Evolutionary conservation across 2,113 vertebrate species (phyloP), one percentile per base, ranked within the genome.

Genomic region (Herpetotheres cachinnans): DNA sequence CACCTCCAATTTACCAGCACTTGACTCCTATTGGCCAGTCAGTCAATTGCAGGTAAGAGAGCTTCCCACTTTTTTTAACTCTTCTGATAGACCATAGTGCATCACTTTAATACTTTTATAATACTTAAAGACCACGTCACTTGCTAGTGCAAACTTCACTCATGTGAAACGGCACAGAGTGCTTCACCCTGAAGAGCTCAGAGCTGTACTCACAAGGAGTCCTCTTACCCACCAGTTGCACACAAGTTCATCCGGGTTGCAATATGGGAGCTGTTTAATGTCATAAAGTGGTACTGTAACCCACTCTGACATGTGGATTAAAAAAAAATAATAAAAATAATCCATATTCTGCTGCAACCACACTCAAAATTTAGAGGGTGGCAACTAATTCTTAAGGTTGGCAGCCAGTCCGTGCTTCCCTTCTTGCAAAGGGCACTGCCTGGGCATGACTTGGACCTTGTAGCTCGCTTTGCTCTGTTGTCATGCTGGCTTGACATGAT

Each of bases 31-130:
- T 95, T 97, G 94, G 95, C 83, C 94, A 97, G 81, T 94, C 94
- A 97, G 89, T 84, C 89, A 95, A 95, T 97, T 97, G 95, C 91
- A 97, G 95, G 97, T 97, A 97, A 97, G 95, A 95, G 73, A 87
- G 93, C 95, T 95, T 95, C 94, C 86, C 70, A 49, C 86, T 95
- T 92, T 32, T 67, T 76, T 96, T 95, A 89, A 94, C 91, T 95
- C 86, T 95, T 93, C 83, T 93, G 73, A 24, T 76, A 47, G 65
- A 81, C 59, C 82, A 49, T 25, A 86, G 77, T 87, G 89, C 89
- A 61, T 73, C 47, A 49, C 73, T 91, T 74, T 69, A 93, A 50
- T n/a, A n/a, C n/a, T n/a, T n/a, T n/a, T n/a, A n/a, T n/a, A n/a
- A n/a, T n/a, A n/a, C 32, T 73, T 74, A 55, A 49, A 71, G 92